Evolutionary conservation across 2,888 invertebrate genomes (phyloP).

Genomic region (Acronicta psi): DNA sequence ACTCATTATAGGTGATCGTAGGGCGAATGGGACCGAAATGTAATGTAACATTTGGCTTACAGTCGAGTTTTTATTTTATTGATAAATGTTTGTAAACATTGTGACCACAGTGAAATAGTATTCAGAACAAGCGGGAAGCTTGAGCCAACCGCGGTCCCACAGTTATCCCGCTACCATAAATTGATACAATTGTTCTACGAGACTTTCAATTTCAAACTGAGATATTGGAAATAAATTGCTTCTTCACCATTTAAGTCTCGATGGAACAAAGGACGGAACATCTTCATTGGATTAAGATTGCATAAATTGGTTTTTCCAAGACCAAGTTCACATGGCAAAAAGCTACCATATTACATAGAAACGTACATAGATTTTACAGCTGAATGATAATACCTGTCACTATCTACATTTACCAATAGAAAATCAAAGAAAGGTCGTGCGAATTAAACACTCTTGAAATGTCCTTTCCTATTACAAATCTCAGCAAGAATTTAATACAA

Average conservation of each 20-base stretch:
- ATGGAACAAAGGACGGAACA: slow-evolving; percentile 49
- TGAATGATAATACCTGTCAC: not conserved
- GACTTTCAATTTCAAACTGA: slow-evolving; percentile 60
- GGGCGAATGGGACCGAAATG: not conserved
- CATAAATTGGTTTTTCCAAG: slow-evolving; percentile 42
- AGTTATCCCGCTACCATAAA: slow-evolving; percentile 68
- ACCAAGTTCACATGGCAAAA: slow-evolving; percentile 31
- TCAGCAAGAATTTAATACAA: slow-evolving; percentile 8
- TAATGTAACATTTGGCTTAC: not conserved
- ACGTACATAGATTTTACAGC: not conserved
- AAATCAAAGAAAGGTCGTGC: not conserved
- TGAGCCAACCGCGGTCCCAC: slow-evolving; percentile 79
- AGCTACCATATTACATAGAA: slow-evolving; percentile 6
- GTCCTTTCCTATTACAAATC: slow-evolving; percentile 10
- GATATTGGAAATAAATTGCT: slow-evolving; percentile 60
- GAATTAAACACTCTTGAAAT: slow-evolving; percentile 16
- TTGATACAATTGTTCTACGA: slow-evolving; percentile 63
- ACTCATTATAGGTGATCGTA: no score
- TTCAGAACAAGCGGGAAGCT: slow-evolving; percentile 72
- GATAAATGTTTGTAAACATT: slow-evolving; percentile 46
- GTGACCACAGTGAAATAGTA: slow-evolving; percentile 69
- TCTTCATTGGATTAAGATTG: slow-evolving; percentile 47
- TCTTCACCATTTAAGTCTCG: slow-evolving; percentile 44
- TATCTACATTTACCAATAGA: no score
- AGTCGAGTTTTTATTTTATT: not conserved